Percentiles rank a stretch among this genome's conserved stretches.
These are phyloP conservation scores for Drosophila nebulosa DNA, from an alignment of 1,140 invertebrate genomes.

Conservation along the genomic window DNA sequence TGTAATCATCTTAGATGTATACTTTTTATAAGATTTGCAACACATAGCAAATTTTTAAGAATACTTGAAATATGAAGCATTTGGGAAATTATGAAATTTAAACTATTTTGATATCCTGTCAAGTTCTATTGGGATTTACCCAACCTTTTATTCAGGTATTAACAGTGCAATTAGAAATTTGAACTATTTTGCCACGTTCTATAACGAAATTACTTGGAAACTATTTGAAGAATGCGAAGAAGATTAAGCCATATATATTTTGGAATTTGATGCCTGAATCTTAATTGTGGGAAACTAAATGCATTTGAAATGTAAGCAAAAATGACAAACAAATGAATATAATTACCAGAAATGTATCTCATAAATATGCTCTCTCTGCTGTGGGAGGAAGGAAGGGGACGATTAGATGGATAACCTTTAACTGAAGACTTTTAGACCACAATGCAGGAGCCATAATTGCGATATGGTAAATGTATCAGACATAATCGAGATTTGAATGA, in stretches of 20 bases:
- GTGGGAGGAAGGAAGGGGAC: not conserved
- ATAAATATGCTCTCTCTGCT: constrained; percentile 29
- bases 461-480: not conserved
- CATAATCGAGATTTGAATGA: not conserved
- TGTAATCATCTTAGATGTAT: too few relatives aligned
- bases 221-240: not conserved
- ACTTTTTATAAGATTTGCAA: too few relatives aligned
- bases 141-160: too few relatives aligned
- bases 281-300: not conserved
- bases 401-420: not conserved
- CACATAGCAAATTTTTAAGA: too few relatives aligned
- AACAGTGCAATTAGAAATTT: too few relatives aligned
- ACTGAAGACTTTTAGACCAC: constrained; percentile 27
- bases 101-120: too few relatives aligned
- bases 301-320: not conserved
- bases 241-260: not conserved
- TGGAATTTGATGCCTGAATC: not conserved
- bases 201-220: not conserved
- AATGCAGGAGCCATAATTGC: not conserved
- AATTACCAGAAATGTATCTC: constrained; percentile 16
- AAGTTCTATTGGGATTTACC: too few relatives aligned
- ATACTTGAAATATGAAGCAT: too few relatives aligned
- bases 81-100: too few relatives aligned
- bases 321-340: not conserved
- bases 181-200: not conserved